Conservation (phyloP, 2,797 vertebrate genomes). For the Sebastiscus albofasciatus region DNA sequence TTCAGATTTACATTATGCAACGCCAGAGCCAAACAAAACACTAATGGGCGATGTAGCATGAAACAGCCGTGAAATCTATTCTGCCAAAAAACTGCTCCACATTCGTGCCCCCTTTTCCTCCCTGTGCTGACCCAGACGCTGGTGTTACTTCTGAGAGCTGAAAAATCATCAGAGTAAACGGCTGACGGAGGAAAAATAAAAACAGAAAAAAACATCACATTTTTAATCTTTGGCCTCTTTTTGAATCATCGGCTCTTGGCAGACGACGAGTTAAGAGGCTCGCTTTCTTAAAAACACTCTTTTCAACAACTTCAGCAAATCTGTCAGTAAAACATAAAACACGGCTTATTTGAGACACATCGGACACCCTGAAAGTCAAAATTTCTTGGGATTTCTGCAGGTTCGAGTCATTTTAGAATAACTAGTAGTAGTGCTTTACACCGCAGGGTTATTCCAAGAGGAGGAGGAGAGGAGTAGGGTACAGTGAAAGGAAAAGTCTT, state of each 20-base stretch:
- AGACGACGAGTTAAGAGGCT: conserved; percentile 20
- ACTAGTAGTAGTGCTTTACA: not conserved
- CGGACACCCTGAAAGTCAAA: conserved; percentile 1
- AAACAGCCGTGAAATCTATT: conserved; percentile 82
- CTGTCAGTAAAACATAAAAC: conserved; percentile 48
- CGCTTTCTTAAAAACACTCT: conserved; percentile 25
- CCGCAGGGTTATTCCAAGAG: not conserved
- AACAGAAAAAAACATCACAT: conserved; percentile 27
- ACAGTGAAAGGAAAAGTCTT: conserved; percentile 57
- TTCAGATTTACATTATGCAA: conserved; percentile 80
- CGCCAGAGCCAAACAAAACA: conserved; percentile 79
- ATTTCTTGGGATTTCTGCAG: conserved; percentile 19
- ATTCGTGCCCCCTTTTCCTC: conserved; percentile 46
- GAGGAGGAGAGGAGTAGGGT: conserved; percentile 17
- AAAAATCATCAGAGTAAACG: conserved; percentile 35
- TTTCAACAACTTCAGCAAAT: conserved; percentile 58
- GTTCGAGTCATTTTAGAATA: conserved; percentile 31
- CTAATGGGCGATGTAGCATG: conserved; percentile 81
- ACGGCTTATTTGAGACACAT: conserved; percentile 39
- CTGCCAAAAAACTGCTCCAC: conserved; percentile 63
- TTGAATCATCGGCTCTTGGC: conserved; percentile 44
- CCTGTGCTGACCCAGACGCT: conserved; percentile 60
- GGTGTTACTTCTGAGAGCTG: conserved; percentile 47
- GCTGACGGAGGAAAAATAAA: conserved; percentile 30
- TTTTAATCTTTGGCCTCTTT: conserved; percentile 48